These are phyloP conservation scores for Motacilla tschutschensis DNA, from an alignment of 2,113 vertebrate genomes.

Conservation along the genomic window DNA sequence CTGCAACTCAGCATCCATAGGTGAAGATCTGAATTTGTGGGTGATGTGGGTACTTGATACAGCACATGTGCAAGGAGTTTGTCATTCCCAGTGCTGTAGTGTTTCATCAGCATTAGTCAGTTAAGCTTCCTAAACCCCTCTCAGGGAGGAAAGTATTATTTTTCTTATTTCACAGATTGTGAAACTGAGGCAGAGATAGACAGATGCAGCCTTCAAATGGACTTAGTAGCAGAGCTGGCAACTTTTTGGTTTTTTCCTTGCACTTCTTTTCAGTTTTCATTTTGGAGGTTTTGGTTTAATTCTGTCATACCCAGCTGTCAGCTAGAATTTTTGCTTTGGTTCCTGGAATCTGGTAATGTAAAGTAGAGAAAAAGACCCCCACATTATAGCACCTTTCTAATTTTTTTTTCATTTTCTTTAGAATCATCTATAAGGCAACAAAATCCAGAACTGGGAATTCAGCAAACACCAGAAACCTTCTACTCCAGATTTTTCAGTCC, in stretches of 20 bases:
- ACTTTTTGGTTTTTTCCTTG: background rate
- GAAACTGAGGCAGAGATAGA: background rate
- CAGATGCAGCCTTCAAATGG: background rate
- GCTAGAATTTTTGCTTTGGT: background rate
- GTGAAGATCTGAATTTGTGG: background rate
- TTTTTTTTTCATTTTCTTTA: background rate
- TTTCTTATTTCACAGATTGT: background rate
- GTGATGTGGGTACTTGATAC: background rate
- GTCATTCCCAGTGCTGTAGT: background rate
- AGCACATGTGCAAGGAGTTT: background rate
- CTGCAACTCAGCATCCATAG: background rate
- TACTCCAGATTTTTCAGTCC: constrained; percentile 85
- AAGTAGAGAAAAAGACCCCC: rapidly evolving
- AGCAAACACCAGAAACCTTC: constrained; percentile 69
- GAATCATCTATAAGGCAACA: constrained; percentile 65
- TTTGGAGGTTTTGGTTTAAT: background rate
- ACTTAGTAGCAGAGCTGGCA: background rate
- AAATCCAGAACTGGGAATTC: constrained; percentile 74
- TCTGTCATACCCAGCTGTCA: background rate
- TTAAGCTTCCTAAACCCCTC: background rate
- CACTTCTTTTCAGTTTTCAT: background rate
- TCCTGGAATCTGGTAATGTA: background rate
- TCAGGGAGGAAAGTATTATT: background rate
- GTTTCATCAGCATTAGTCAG: background rate
- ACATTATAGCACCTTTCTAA: background rate